These are phyloP conservation scores for Pogonomyrmex californicus DNA, from an alignment of 1,140 invertebrate species.

Conservation along the genomic window DNA sequence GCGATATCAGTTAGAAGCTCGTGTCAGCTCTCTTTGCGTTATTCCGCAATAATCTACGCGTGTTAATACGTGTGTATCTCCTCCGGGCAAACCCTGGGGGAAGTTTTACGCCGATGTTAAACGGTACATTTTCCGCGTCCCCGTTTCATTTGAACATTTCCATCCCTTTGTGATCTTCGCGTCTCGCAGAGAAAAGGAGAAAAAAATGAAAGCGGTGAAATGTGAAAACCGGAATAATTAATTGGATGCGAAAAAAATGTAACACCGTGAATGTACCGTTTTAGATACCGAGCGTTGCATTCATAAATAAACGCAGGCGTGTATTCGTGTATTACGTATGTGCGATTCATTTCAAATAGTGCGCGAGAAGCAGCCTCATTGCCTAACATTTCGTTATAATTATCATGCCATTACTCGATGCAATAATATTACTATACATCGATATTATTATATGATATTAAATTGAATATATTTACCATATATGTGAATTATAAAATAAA, in stretches of 20 bases:
- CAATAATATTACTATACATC: background rate
- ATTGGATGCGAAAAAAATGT: constrained; percentile 7
- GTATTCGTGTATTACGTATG: background rate
- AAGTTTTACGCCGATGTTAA: constrained; percentile 24
- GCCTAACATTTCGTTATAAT: constrained; percentile 11
- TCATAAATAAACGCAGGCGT: constrained; percentile 11
- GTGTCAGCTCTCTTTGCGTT: background rate
- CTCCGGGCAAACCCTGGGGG: background rate
- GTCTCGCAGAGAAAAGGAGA: background rate
- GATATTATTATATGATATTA: background rate
- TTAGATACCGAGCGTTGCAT: background rate
- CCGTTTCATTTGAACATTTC: constrained; percentile 3
- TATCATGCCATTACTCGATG: constrained; percentile 1
- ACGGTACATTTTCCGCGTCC: background rate
- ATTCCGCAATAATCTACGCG: background rate
- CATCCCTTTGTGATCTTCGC: background rate
- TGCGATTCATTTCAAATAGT: constrained; percentile 2
- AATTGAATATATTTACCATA: background rate
- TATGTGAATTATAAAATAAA: background rate
- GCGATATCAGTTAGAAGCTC: background rate
- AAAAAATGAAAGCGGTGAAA: background rate
- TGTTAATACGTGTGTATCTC: background rate
- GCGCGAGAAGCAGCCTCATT: background rate
- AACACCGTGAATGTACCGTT: constrained; percentile 1
- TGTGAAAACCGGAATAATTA: constrained; percentile 48